A percentile compares a stretch with the other conserved stretches of the same genome.
Conservation (phyloP, 2,113 vertebrate genomes). For the Plecotus auritus region DNA sequence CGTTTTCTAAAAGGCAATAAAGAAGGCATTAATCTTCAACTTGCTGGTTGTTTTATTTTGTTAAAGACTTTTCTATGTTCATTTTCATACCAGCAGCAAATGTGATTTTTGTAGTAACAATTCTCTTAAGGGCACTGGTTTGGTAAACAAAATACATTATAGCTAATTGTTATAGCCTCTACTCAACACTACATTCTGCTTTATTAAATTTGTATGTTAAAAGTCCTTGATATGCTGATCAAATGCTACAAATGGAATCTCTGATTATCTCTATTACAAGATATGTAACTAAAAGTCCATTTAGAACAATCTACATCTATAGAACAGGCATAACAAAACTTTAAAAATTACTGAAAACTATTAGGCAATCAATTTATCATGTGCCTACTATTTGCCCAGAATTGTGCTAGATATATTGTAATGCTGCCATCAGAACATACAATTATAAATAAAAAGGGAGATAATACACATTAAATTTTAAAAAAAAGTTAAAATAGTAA, state of each 20-base stretch:
- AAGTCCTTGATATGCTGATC: background rate
- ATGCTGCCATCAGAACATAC: background rate
- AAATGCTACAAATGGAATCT: background rate
- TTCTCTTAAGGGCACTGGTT: background rate
- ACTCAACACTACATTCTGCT: background rate
- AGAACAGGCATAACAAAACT: background rate
- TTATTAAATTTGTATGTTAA: background rate
- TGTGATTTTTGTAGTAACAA: background rate
- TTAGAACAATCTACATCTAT: background rate
- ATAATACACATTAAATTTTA: background rate
- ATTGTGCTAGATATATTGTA: background rate
- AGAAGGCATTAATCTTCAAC: background rate
- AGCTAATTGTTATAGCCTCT: background rate
- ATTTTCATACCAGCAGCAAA: slow-evolving; percentile 24
- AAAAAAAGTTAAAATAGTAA: background rate
- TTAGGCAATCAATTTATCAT: background rate
- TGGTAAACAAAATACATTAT: background rate
- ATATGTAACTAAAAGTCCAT: background rate
- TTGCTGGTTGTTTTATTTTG: background rate
- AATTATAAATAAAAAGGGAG: background rate
- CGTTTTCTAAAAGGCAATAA: background rate
- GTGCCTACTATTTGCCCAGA: background rate
- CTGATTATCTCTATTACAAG: background rate
- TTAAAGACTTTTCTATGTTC: background rate
- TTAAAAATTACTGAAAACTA: background rate